These are phyloP conservation scores for Piaya cayana DNA, from an alignment of 2,113 vertebrate species.

Conservation along the genomic window DNA sequence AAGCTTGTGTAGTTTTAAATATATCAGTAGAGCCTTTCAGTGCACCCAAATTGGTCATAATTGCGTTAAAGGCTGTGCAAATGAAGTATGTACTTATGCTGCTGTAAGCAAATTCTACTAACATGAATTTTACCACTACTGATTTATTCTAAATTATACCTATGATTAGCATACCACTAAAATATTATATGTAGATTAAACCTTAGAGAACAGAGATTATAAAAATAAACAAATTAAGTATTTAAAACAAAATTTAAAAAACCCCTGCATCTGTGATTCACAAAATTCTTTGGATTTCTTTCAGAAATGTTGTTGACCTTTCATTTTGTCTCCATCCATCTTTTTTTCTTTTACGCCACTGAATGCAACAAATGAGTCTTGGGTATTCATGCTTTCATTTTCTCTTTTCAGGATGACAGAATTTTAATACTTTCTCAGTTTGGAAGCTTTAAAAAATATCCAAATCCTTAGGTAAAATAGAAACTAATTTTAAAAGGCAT, in stretches of 20 bases:
- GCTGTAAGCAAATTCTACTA: background rate
- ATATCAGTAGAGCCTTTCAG: background rate
- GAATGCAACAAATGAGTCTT: background rate
- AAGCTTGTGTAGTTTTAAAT: conserved; percentile 7
- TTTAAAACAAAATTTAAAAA: background rate
- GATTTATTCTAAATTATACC: background rate
- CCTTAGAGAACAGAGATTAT: background rate
- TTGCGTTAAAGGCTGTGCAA: background rate
- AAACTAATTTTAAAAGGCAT: background rate
- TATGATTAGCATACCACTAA: background rate
- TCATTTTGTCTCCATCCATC: rapidly evolving
- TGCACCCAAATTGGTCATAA: background rate
- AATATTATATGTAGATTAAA: background rate
- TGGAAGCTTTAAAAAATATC: background rate
- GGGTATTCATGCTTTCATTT: background rate
- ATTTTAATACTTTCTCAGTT: background rate
- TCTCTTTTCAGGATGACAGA: background rate
- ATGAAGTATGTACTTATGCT: background rate
- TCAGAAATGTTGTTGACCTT: background rate
- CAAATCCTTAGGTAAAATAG: background rate
- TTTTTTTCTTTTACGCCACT: background rate
- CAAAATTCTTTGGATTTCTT: background rate
- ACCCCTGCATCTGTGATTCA: background rate
- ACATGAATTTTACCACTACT: background rate
- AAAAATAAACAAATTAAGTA: background rate